Base-by-base conservation (phyloP, 2,797 vertebrate species). In the Champsocephalus gunnari region DNA sequence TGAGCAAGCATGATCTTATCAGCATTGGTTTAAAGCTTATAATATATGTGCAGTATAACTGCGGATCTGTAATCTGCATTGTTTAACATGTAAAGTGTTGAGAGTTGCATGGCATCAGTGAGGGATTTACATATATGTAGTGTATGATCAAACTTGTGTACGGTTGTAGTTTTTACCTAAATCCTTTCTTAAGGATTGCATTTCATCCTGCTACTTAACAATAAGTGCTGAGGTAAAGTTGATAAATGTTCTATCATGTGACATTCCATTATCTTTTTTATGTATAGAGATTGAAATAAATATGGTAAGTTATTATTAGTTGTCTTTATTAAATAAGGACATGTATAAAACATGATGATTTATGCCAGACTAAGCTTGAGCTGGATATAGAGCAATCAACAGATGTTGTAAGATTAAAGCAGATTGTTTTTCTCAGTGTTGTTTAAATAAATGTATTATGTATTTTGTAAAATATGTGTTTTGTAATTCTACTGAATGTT, bases 91-190 rank as follows among this genome's bases (percentile, higher is more conserved):
- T 12, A 45, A 28, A 49, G 43, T 58, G 48, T 61, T 55, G 17
- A 17, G 17, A 17, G 63, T 59, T 81, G 85, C 80, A 89, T 88
- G 84, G 44, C 61, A 59, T 69, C 21, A 73, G 64, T 85, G 61
- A 78, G 55, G 55, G 63, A 56, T 74, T 12, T 51, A 47, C 61
- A 54, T 67, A 9, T 80, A 32, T 82, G 48, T 66, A 19, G 34
- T 61, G 47, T 72, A 73, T 73, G 64, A 75, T 73, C 45, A 75
- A 79, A 67, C 44, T 75, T 71, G 9, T 73, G 19, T 72, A 24
- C 53, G 50, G 19, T 79, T 64, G 4, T 24, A 49, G 19, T 78
- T 71, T 69, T 54, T 12, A 51, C 71, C 44, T 68, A 16, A 66
- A 34, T 61, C 66, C 75, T 48, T 54, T 71, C 28, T 72, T 75